Conservation (phyloP, 2,888 invertebrate species). For the Polia nebulosa region DNA sequence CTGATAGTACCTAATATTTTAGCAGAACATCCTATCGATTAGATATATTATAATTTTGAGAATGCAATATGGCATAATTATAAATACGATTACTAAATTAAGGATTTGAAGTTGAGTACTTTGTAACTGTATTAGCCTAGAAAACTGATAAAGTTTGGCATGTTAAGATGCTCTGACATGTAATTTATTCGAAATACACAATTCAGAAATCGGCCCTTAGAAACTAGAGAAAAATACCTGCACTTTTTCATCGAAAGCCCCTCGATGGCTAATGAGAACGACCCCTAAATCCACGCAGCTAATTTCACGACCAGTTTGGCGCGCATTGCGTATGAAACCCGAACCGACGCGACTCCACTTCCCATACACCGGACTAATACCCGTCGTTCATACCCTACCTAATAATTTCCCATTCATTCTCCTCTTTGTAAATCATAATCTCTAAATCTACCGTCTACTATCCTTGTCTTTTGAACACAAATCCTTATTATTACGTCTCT, state of each 20-base stretch:
- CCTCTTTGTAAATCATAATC: slow-evolving; percentile 91
- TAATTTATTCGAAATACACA: not conserved
- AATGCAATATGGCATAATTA: not conserved
- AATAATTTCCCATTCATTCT: slow-evolving; percentile 90
- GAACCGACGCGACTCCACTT: slow-evolving; percentile 72
- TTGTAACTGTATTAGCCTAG: not conserved
- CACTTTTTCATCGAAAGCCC: not conserved
- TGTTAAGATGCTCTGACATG: not conserved
- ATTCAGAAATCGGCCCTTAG: not conserved
- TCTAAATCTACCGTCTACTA: slow-evolving; percentile 85
- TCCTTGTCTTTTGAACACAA: slow-evolving; percentile 79
- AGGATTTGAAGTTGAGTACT: no score
- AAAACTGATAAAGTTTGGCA: not conserved
- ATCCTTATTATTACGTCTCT: slow-evolving; percentile 75
- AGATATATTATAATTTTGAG: slow-evolving; percentile 24
- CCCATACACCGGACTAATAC: slow-evolving; percentile 76
- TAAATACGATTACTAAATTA: not conserved
- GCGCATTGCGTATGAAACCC: slow-evolving; percentile 67
- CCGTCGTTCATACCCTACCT: slow-evolving; percentile 83
- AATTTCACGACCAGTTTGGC: slow-evolving; percentile 76
- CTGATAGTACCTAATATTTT: slow-evolving; percentile 38
- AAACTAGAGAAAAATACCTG: not conserved
- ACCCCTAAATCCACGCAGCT: slow-evolving; percentile 66
- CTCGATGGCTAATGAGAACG: slow-evolving; percentile 58
- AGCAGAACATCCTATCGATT: slow-evolving; percentile 26